Conservation (phyloP, 92 coral and sea anemone species). For the Actinostola sp. region DNA sequence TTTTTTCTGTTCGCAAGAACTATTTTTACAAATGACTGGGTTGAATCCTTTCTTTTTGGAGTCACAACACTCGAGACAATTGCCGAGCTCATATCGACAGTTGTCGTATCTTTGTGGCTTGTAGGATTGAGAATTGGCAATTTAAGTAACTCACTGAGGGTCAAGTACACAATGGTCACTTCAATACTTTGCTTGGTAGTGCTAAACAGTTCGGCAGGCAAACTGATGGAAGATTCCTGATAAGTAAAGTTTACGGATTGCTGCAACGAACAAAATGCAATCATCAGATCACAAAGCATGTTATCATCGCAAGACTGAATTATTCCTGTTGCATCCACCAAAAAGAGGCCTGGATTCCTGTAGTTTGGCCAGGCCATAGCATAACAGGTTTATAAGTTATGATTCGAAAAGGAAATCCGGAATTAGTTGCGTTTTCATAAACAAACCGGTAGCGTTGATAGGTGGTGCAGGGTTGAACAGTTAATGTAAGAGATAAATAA, state of each 20-base stretch:
- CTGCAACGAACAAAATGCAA: background rate
- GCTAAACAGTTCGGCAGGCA: conserved; percentile 15
- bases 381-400: too few species aligned
- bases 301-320: background rate
- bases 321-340: background rate
- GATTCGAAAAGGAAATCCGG: too few species aligned
- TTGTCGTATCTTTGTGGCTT: background rate
- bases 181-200: background rate
- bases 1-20: conserved; percentile 22
- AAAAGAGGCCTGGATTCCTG: too few species aligned
- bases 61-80: conserved; percentile 46
- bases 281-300: too few species aligned
- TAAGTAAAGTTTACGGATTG: conserved; percentile 15
- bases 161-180: conserved; percentile 19
- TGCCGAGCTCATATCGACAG: conserved; percentile 18
- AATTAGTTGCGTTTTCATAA: too few species aligned
- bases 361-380: too few species aligned
- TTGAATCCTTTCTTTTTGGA: conserved; percentile 13
- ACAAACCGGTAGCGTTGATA: too few species aligned
- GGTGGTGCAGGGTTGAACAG: too few species aligned
- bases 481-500: too few species aligned
- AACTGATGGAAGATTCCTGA: conserved; percentile 7
- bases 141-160: conserved; percentile 8
- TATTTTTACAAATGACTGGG: conserved; percentile 35
- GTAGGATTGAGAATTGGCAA: background rate